Percentiles rank a stretch among this genome's conserved stretches.
Conservation (phyloP, 2,113 vertebrate genomes). For the Kryptolebias marmoratus region DNA sequence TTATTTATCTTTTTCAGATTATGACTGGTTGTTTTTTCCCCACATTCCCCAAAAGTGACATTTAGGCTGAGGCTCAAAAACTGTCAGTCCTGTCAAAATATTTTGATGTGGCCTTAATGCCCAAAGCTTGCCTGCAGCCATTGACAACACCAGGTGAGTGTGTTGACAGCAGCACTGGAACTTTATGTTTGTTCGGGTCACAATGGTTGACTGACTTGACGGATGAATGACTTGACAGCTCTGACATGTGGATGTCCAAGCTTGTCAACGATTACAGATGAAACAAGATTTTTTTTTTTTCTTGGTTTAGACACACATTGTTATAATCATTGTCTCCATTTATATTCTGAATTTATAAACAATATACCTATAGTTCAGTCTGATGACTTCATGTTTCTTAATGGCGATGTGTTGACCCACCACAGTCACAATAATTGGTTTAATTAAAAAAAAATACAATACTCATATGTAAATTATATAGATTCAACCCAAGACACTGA, state of each 20-base stretch:
- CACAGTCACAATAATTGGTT: neutral
- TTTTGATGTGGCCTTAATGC: slow-evolving; percentile 37
- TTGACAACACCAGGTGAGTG: slow-evolving; percentile 31
- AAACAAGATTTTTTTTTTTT: neutral
- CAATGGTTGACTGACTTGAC: slow-evolving; percentile 22
- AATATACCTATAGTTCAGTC: neutral
- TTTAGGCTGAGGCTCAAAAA: slow-evolving; percentile 25
- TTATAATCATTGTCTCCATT: neutral
- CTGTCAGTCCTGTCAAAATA: slow-evolving; percentile 29
- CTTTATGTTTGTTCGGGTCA: slow-evolving; percentile 25
- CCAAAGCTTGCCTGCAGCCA: slow-evolving; percentile 41
- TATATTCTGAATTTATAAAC: neutral
- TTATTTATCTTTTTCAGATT: neutral
- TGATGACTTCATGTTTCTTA: neutral
- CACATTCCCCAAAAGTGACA: slow-evolving; percentile 5
- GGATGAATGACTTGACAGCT: slow-evolving; percentile 20
- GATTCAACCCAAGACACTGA: neutral
- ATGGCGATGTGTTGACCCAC: neutral
- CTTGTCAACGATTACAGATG: slow-evolving; percentile 1
- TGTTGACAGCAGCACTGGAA: slow-evolving; percentile 46
- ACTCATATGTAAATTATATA: neutral
- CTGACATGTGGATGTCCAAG: neutral
- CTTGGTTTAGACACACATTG: slow-evolving; percentile 6
- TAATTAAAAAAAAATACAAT: neutral
- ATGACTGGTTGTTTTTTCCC: neutral